Evolutionary conservation across 1,140 invertebrate species (phyloP), one percentile per base, ranked within the genome.

Genomic region (Halyomorpha halys): DNA sequence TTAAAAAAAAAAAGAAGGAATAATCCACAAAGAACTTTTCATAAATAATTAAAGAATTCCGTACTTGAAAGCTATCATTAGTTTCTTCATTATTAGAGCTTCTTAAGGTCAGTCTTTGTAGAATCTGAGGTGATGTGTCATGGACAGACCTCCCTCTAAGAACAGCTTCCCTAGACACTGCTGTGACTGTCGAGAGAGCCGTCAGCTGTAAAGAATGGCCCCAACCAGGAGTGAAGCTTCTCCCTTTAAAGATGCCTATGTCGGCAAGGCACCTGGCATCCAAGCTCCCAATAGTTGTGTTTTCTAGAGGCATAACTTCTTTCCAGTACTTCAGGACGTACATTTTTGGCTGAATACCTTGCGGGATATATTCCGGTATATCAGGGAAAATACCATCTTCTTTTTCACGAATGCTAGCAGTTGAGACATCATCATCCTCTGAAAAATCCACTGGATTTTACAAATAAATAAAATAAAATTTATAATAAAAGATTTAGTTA

Each of bases 151-250:
- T 60, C 16, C 23, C 51, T 15, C 6, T 14, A 25, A 63, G 25
- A n/a, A 30, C 39, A 16, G 15, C 44, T 63, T 51, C 30, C 2
- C 8, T 18, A 16, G 59, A 14, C 15, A 19, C 59, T 34, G 59
- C 34, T 8, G 27, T 11, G 8, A 23, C 53, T 16, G 51, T 59
- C 16, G 27, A 64, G 63, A 56, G 25, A 6, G 47, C 30, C 0
- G 53, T 59, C 30, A 56, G 16, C 23, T 63, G 45, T n/a, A 25
- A 53, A 6, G n/a, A 18, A 39, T 45, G 45, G 13, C 61, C 67
- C 67, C 67, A 68, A 19, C 64, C 61, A 13, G 62, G 19, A 19
- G 44, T 34, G 19, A 68, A 68, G 34, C 65, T 63, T 19, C 59
- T n/a, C 0, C 63, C 63, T 30, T 61, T 61, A 16, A 66, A 63